Conservation (phyloP, 2,797 vertebrate genomes). For the Hyperoplus immaculatus region DNA sequence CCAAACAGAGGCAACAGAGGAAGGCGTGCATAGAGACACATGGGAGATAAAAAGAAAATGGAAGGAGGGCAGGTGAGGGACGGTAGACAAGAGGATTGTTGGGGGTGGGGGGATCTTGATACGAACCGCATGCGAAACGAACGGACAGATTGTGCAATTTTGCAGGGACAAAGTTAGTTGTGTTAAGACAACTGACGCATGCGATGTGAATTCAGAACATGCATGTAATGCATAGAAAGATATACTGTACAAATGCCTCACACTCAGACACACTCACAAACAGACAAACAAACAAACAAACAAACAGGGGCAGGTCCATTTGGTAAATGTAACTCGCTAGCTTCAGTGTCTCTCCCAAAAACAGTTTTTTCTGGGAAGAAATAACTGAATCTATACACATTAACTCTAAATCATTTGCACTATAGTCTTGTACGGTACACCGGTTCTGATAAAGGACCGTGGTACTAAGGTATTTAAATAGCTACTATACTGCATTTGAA, state of each 20-base stretch:
- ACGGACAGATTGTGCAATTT: not conserved
- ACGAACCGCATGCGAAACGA: conserved; percentile 41
- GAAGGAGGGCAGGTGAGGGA: conserved; percentile 48
- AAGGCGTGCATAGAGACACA: conserved; percentile 71
- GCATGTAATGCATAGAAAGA: not conserved
- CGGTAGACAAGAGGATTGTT: conserved; percentile 29
- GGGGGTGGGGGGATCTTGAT: not conserved
- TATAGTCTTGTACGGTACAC: no score
- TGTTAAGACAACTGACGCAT: not conserved
- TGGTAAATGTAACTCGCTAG: not conserved
- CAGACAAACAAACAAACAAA: not conserved
- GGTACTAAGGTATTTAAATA: no score
- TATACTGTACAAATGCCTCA: not conserved
- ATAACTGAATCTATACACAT: not conserved
- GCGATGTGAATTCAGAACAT: not conserved
- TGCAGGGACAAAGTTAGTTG: not conserved
- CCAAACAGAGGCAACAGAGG: conserved; percentile 56
- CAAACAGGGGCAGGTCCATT: conserved; percentile 1
- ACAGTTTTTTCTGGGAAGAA: not conserved
- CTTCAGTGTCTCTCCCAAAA: not conserved
- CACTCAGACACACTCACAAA: conserved; percentile 28
- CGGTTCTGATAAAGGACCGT: no score
- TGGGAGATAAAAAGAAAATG: conserved; percentile 56
- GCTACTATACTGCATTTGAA: no score
- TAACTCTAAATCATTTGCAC: not conserved